Conservation (phyloP, 2,797 vertebrate genomes). For the Platyrinchus mystaceus region DNA sequence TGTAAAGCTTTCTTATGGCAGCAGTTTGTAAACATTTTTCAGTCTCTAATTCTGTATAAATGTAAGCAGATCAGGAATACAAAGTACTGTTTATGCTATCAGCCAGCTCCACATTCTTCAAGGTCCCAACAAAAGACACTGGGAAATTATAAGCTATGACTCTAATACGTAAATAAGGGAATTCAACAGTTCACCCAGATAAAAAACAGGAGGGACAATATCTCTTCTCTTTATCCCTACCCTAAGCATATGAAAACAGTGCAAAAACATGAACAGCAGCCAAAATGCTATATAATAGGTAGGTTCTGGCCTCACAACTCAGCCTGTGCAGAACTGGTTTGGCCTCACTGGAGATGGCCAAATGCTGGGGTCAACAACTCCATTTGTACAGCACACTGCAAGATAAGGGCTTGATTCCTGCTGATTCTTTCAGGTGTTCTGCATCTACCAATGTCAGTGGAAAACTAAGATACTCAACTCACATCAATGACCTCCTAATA, state of each 20-base stretch:
- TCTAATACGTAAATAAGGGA: background rate
- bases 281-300: background rate
- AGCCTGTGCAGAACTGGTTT: background rate
- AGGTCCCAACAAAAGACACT: background rate
- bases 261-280: background rate
- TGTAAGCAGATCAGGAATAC: constrained; percentile 17
- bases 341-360: background rate
- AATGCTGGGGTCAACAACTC: background rate
- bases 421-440: background rate
- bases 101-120: background rate
- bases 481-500: background rate
- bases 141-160: background rate
- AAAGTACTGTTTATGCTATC: constrained; percentile 21
- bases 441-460: background rate
- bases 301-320: background rate
- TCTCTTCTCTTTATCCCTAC: background rate
- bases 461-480: background rate
- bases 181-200: background rate
- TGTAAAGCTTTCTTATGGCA: constrained; percentile 35
- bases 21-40: constrained; percentile 23
- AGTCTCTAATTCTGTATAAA: constrained; percentile 12
- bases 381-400: background rate
- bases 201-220: background rate
- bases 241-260: background rate
- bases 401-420: background rate